Evolutionary conservation across 2,113 vertebrate genomes (phyloP).

Genomic region (Lampris incognitus): DNA sequence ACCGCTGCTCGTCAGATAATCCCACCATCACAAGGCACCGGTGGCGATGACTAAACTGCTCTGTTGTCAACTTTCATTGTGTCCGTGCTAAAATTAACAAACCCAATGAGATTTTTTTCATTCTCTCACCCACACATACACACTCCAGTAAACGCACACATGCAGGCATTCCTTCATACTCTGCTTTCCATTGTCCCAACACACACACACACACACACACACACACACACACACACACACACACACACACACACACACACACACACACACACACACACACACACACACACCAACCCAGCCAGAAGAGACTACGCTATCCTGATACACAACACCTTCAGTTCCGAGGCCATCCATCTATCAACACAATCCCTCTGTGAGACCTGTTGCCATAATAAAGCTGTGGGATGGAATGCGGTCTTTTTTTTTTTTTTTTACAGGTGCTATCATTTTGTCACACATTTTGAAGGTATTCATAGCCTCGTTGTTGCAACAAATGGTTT

Average conservation of each 20-base stretch:
- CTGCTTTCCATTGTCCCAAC: constrained; percentile 14
- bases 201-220: constrained; percentile 8
- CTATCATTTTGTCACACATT: neutral
- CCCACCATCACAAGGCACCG: neutral
- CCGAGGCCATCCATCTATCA: constrained; percentile 18
- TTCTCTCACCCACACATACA: neutral
- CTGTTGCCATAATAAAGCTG: constrained; percentile 5
- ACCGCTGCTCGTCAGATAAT: neutral
- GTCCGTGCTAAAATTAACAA: neutral
- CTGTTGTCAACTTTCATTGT: neutral
- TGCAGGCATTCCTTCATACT: constrained; percentile 12
- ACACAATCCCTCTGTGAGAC: neutral
- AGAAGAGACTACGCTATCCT: constrained; percentile 14
- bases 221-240: neutral
- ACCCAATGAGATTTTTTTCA: neutral
- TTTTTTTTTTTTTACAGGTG: neutral
- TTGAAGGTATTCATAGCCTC: constrained; percentile 4
- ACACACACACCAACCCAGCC: constrained; percentile 12
- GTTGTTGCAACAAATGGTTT: constrained; percentile 23
- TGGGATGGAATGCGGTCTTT: neutral
- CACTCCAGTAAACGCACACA: neutral
- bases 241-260: neutral
- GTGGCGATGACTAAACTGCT: neutral
- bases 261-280: neutral
- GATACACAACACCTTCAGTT: constrained; percentile 37